Conservation (phyloP, 1,140 invertebrate species). For the Drosophila paulistorum region DNA sequence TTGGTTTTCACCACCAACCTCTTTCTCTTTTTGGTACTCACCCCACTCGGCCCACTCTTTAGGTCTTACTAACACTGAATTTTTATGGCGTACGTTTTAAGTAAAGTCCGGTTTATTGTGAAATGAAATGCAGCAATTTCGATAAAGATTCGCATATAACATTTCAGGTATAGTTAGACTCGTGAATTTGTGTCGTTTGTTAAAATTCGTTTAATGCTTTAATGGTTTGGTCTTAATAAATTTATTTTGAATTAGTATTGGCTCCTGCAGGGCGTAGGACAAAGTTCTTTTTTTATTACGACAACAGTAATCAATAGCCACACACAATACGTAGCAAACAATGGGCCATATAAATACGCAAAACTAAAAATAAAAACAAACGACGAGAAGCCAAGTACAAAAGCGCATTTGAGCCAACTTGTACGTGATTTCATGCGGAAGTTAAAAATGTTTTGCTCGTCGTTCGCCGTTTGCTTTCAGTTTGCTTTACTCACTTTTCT, state of each 20-base stretch:
- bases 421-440: constrained; percentile 56
- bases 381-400: constrained; percentile 23
- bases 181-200: neutral
- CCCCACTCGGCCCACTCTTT: constrained; percentile 21
- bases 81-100: constrained; percentile 57
- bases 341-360: constrained; percentile 30
- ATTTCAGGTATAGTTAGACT: constrained; percentile 7
- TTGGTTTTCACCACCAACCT: constrained; percentile 30
- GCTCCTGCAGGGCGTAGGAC: constrained; percentile 17
- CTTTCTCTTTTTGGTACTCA: neutral
- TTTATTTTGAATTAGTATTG: constrained; percentile 40
- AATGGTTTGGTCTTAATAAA: constrained; percentile 20
- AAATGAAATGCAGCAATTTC: constrained; percentile 54
- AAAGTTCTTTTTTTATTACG: constrained; percentile 2
- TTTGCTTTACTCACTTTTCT: no score
- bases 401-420: constrained; percentile 53
- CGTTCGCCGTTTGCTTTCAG: constrained; percentile 24
- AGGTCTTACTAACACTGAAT: constrained; percentile 14
- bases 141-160: neutral
- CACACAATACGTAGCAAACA: constrained; percentile 29
- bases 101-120: constrained; percentile 64
- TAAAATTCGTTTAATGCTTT: constrained; percentile 13
- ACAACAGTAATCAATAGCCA: constrained; percentile 42
- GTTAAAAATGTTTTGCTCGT: constrained; percentile 50
- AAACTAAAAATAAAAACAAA: neutral